Conservation (phyloP, 2,888 invertebrate genomes). For the Marasmarcha lunaedactyla region DNA sequence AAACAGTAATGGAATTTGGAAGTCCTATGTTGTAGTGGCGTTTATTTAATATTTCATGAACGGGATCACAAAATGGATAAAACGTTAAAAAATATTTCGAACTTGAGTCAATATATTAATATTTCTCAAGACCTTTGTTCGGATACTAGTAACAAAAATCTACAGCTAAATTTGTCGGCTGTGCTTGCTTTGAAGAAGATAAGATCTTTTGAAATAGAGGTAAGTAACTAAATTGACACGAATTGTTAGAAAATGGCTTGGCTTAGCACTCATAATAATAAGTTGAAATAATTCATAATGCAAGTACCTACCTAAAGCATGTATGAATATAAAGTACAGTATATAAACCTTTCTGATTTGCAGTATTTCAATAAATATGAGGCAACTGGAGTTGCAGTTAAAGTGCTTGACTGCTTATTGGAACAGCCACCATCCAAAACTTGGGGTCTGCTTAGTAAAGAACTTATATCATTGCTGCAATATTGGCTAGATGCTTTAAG, state of each 20-base stretch:
- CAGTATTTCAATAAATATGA: constrained; percentile 44
- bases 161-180: constrained; percentile 35
- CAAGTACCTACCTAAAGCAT: background rate
- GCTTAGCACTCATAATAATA: no score
- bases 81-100: background rate
- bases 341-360: constrained; percentile 14
- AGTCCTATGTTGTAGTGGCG: no score
- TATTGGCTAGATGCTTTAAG: constrained; percentile 45
- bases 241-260: no score
- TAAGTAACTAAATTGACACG: constrained; percentile 17
- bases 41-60: no score
- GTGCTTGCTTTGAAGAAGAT: constrained; percentile 38
- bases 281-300: background rate
- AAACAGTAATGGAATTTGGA: no score
- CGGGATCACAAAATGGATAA: constrained; percentile 2
- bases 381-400: constrained; percentile 36
- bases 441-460: constrained; percentile 38
- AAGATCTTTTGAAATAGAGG: constrained; percentile 41
- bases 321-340: no score
- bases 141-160: constrained; percentile 13
- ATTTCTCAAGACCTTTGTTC: background rate
- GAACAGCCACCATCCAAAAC: constrained; percentile 33
- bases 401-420: constrained; percentile 33
- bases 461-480: constrained; percentile 31
- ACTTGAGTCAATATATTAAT: background rate